phyloP scores from a whole-genome alignment of 2,797 vertebrate genomes.

The Smutsia temminckii region DNA sequence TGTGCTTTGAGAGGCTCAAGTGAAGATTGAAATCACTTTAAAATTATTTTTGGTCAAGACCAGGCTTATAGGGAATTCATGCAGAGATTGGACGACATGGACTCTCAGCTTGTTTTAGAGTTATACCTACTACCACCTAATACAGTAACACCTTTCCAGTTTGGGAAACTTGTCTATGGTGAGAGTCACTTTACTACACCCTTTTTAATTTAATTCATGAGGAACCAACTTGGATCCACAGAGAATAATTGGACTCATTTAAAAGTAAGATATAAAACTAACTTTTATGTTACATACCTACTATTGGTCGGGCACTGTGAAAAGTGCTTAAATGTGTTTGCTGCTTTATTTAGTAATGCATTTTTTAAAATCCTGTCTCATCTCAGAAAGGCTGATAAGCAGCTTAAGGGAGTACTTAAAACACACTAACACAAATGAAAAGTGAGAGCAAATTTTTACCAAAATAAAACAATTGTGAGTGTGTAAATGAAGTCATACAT shows the following conservation, averaged over 20 bases:
- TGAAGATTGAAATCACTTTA: slow-evolving; percentile 40
- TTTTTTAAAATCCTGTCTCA: not conserved
- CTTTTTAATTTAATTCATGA: not conserved
- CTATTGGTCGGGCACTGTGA: not conserved
- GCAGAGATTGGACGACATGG: not conserved
- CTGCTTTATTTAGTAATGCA: not conserved
- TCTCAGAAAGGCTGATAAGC: slow-evolving; percentile 13
- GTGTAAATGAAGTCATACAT: not conserved
- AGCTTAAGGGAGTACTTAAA: slow-evolving; percentile 26
- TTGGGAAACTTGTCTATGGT: not conserved
- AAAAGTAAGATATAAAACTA: slow-evolving; percentile 27
- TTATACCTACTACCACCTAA: not conserved
- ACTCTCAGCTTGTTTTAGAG: slow-evolving; percentile 3
- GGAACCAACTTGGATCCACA: not conserved
- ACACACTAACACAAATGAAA: not conserved
- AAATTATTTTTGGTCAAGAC: slow-evolving; percentile 18
- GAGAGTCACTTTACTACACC: slow-evolving; percentile 3
- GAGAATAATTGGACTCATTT: not conserved
- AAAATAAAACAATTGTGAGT: not conserved
- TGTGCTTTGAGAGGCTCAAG: slow-evolving; percentile 42
- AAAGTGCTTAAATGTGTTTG: not conserved
- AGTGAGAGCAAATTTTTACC: not conserved
- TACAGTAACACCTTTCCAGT: not conserved
- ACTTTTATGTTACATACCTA: not conserved
- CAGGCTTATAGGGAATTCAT: not conserved